Base-by-base conservation (phyloP, 2,888 invertebrate genomes). In the Gari tellinella region DNA sequence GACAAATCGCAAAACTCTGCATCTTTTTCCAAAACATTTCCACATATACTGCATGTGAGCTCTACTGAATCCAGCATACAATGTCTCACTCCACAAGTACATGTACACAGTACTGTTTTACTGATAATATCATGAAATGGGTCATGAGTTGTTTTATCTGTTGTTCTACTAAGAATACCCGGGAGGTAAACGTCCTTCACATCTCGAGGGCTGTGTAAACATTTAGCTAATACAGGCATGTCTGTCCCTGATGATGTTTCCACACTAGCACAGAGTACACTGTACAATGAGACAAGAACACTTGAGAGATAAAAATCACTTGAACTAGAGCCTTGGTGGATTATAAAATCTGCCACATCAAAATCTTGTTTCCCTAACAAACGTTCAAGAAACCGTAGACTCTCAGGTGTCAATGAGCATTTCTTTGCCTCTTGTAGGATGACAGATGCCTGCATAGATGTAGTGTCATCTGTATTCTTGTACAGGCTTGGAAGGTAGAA, bases 291-390 rank as follows among this genome's bases (percentile, higher is more conserved):
- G 4, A 65, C 53, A 10, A 70, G 31, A 23, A 63, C 40, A 4
- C 56, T 26, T 31, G 58, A 57, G 8, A 66, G 31, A 15, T 53
- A 45, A 48, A 23, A 60, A 25, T 66, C 52, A 21, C 15, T 43
- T 7, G 26, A 57, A 45, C 43, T 21, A 19, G 65, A 48, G 21
- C 57, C 58, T 40, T 65, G 65, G 25, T 26, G 37, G n/a, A 53
- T 37, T 40, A 51, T 41, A 17, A 75, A 57, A 7, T 38, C 2
- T 21, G n/a, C 37, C 15, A 53, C 31, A 12, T 26, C 14, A 51
- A 75, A 69, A 58, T 70, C 63, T 21, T 55, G 23, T n/a, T 26
- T 65, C 10, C 75, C 70, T 19, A 62, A 26, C 8, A 70, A 21
- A 49, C 66, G 66, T 43, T 58, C 19, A 12, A 75, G 23, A 31